These are phyloP conservation scores for Platypus cylindrus DNA, from an alignment of 2,888 invertebrate genomes.

Conservation along the genomic window DNA sequence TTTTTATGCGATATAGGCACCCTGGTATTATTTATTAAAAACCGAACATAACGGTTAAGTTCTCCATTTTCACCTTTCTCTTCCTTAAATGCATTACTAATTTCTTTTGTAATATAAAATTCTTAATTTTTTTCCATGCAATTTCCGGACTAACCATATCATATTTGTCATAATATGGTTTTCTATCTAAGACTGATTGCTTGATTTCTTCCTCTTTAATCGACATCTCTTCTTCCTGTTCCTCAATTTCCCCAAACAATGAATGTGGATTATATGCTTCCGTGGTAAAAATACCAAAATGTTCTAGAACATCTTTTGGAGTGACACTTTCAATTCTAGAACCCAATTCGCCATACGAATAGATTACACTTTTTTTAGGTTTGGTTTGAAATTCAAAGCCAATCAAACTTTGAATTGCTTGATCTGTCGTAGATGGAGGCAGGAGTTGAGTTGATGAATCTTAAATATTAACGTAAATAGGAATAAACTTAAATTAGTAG, in stretches of 20 bases:
- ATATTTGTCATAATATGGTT: conserved; percentile 17
- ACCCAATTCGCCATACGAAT: conserved; percentile 7
- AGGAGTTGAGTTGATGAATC: no score
- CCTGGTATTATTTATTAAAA: no score
- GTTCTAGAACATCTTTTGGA: conserved; percentile 3
- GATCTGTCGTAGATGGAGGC: no score
- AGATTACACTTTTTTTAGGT: not conserved
- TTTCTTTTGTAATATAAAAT: conserved; percentile 28
- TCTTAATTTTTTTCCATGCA: conserved; percentile 18
- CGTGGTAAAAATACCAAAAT: conserved; percentile 3
- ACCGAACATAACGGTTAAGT: no score
- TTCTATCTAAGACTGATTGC: conserved; percentile 12
- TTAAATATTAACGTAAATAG: no score
- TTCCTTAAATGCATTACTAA: conserved; percentile 29
- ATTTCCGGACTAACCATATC: conserved; percentile 12
- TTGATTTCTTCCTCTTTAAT: conserved; percentile 11
- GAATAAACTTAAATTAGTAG: no score
- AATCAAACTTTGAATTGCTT: no score
- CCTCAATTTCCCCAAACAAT: conserved; percentile 8
- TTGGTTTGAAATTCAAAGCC: no score
- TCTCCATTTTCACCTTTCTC: conserved; percentile 22
- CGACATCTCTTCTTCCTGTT: conserved; percentile 13
- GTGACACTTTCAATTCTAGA: conserved; percentile 3
- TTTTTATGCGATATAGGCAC: no score
- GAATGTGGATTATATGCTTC: no score